phyloP scores from a whole-genome alignment of 2,888 invertebrate species.

The Mesoligia furuncula region DNA sequence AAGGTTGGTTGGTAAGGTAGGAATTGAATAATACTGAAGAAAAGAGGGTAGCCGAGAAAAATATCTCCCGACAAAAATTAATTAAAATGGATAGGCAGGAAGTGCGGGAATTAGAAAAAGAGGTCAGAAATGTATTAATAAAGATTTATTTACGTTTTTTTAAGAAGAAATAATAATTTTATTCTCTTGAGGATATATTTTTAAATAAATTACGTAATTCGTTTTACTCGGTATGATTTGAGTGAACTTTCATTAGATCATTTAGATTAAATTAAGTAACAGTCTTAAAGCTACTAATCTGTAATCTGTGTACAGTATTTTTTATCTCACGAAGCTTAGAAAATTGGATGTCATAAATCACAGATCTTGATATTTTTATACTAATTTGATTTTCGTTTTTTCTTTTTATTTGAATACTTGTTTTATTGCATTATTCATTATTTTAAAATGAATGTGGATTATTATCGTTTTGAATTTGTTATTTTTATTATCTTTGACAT shows the following conservation, averaged over 20 bases:
- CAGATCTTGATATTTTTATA: too few relatives aligned
- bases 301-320: too few relatives aligned
- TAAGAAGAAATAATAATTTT: not conserved
- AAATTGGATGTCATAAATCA: too few relatives aligned
- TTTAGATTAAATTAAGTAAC: not conserved
- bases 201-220: not conserved
- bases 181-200: not conserved
- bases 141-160: slow-evolving; percentile 1
- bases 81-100: slow-evolving; percentile 55
- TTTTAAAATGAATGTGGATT: too few relatives aligned
- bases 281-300: too few relatives aligned
- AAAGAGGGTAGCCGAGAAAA: slow-evolving; percentile 38
- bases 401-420: too few relatives aligned
- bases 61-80: slow-evolving; percentile 57
- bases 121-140: slow-evolving; percentile 40
- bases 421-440: too few relatives aligned
- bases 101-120: slow-evolving; percentile 44
- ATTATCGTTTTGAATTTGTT: too few relatives aligned
- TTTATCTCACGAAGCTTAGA: too few relatives aligned
- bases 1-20: slow-evolving; percentile 27
- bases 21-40: slow-evolving; percentile 42
- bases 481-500: too few relatives aligned
- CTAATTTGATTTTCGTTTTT: too few relatives aligned
- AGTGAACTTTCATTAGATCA: not conserved
- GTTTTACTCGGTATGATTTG: not conserved